Evolutionary conservation across 2,888 invertebrate species (phyloP), one percentile per base, ranked within the genome.

Genomic region (Sphaerophoria taeniata): DNA sequence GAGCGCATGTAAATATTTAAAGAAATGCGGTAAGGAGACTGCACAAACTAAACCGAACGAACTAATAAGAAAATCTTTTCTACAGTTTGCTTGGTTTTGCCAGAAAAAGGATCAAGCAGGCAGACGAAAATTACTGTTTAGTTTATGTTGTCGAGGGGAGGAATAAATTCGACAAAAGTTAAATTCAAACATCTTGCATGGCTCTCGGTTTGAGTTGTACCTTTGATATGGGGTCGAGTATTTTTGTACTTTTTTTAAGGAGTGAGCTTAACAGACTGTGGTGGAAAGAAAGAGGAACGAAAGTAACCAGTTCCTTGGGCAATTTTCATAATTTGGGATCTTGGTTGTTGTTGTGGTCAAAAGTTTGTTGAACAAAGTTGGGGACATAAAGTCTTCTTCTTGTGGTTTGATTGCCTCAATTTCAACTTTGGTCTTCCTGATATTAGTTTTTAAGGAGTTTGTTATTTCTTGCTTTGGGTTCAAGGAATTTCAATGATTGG

Each of bases 1-100:
- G 80, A 24, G 24, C 70, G 36, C 51, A 39, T 65, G 80, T 80
- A 70, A 75, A 80, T 80, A 80, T 80, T 80, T 65, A 70, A 75
- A 53, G 70, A 39, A 39, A 34, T 69, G 58, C 36, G 63, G 55
- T 24, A 24, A 24, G 24, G 24, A 77, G 47, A 36, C 51, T 61
- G 16, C 43, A 24, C 24, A 24, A 24, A 24, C 24, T 24, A 2
- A 24, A 24, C 24, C 1, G 24, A 24, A 47, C n/a, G 45, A 63
- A 60, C 49, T 34, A 45, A 51, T n/a, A 58, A 56, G 79, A 79
- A 49, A 39, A 56, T 74, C 61, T 43, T 61, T 16, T n/a, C 36
- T 60, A 16, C 60, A 61, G 47, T 61, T 74, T 61, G 43, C 39
- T 55, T 49, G 55, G 11, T 55, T 60, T 16, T 39, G n/a, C 7